phyloP scores from a whole-genome alignment of 2,888 invertebrate genomes.

The Parnassius mnemosyne region DNA sequence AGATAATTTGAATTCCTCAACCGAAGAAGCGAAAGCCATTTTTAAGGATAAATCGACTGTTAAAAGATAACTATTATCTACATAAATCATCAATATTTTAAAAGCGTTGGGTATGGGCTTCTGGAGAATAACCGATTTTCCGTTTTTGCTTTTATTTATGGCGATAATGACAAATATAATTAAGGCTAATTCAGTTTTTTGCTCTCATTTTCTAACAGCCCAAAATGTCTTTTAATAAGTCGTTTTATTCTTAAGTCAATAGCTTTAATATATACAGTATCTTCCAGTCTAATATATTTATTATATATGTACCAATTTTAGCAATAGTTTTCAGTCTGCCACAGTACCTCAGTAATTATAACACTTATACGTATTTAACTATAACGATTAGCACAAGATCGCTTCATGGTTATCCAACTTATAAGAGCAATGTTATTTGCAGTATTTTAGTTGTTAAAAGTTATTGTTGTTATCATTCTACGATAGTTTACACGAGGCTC shows the following conservation, averaged over 20 bases:
- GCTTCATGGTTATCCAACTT: constrained; percentile 12
- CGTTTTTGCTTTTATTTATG: too few relatives aligned
- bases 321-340: constrained; percentile 74
- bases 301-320: constrained; percentile 54
- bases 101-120: too few relatives aligned
- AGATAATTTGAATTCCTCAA: constrained; percentile 69
- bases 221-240: constrained; percentile 42
- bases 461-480: constrained; percentile 27
- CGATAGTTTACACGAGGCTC: constrained; percentile 22
- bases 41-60: constrained; percentile 64
- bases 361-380: constrained; percentile 50
- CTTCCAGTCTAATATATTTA: constrained; percentile 69
- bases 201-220: constrained; percentile 25
- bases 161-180: too few relatives aligned
- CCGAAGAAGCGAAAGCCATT: constrained; percentile 49
- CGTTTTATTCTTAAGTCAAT: constrained; percentile 70
- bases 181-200: not conserved
- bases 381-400: constrained; percentile 36
- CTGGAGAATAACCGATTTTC: too few relatives aligned
- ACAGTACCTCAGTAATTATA: constrained; percentile 75
- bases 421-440: constrained; percentile 34
- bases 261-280: constrained; percentile 79
- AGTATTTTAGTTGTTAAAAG: constrained; percentile 41
- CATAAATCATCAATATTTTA: too few relatives aligned
- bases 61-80: constrained; percentile 30